Base-by-base conservation (phyloP, 2,113 vertebrate genomes). In the Choloepus hoffmanni region DNA sequence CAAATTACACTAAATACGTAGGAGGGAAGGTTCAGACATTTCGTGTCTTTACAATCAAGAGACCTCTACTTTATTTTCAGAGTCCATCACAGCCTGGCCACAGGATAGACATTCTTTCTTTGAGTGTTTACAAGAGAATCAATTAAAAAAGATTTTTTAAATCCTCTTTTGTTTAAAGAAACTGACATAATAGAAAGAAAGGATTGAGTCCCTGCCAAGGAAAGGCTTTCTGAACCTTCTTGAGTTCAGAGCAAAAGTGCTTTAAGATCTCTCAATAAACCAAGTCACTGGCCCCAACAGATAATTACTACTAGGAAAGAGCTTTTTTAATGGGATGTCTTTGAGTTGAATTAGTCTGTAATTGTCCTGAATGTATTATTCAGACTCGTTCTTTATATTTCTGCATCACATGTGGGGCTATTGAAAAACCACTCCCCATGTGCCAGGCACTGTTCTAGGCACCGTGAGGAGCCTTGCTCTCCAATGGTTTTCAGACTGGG, bases 61-160 rank as follows among this genome's bases (percentile, higher is more conserved):
- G 90, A 76, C n/a, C n/a, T 70, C 70, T 28, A 91, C 83, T 97
- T 97, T 55, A 91, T 92, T 95, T 88, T 78, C 70, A 55, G 87
- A 97, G 78, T 97, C 90, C 93, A 50, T 97, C 92, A 92, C 55
- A 79, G 76, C 30, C 92, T 73, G 53, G 76, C 81, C 58, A 94
- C 78, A 87, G 83, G 67, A 94, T 8, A 72, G 83, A 81, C 91
- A 94, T 97, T 98, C 96, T 96, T 96, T 90, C 90, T 95, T 94
- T 87, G 94, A 96, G 83, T 94, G 96, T 97, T 97, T 97, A 97
- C 84, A 91, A 96, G 83, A 94, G 79, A 94, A 96, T 96, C 97
- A 87, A 97, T 95, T 95, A 28, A 60, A 94, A 95, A 96, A 97
- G 72, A 92, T 95, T 91, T 96, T 97, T 96, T 9, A 73, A 97